Percentiles rank a stretch among this genome's conserved stretches.
These are phyloP conservation scores for Urophycis tenuis DNA, from an alignment of 2,797 vertebrate species.

Conservation along the genomic window DNA sequence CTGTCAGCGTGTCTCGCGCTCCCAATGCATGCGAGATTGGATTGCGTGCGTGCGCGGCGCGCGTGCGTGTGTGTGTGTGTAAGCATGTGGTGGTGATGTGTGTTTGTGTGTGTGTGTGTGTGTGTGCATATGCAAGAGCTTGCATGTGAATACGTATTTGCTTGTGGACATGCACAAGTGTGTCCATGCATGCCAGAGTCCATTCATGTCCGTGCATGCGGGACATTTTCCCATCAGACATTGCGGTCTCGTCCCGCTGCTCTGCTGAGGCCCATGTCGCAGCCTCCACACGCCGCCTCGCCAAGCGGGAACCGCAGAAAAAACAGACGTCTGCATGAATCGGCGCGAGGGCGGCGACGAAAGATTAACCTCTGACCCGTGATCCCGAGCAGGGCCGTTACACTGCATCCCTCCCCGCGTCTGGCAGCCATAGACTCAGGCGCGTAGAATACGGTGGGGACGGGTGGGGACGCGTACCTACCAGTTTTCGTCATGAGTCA, in stretches of 20 bases:
- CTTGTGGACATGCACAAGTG: background rate
- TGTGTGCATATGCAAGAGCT: slow-evolving; percentile 10
- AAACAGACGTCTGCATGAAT: slow-evolving; percentile 72
- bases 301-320: slow-evolving; percentile 53
- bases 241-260: slow-evolving; percentile 32
- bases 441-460: no score
- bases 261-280: slow-evolving; percentile 50
- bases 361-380: slow-evolving; percentile 57
- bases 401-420: slow-evolving; percentile 11
- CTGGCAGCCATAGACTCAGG: no score
- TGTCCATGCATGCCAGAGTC: background rate
- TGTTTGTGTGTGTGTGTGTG: slow-evolving; percentile 9
- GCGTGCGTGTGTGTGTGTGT: background rate
- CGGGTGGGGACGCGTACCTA: no score
- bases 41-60: background rate
- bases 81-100: background rate
- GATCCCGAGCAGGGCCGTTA: slow-evolving; percentile 49
- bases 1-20: background rate
- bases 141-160: slow-evolving; percentile 20
- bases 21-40: no score
- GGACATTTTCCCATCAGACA: background rate
- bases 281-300: slow-evolving; percentile 40
- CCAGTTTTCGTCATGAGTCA: no score
- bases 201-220: background rate
- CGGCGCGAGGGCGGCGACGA: slow-evolving; percentile 56